Conservation (phyloP, 2,797 vertebrate genomes). For the Cossypha niveicapilla region DNA sequence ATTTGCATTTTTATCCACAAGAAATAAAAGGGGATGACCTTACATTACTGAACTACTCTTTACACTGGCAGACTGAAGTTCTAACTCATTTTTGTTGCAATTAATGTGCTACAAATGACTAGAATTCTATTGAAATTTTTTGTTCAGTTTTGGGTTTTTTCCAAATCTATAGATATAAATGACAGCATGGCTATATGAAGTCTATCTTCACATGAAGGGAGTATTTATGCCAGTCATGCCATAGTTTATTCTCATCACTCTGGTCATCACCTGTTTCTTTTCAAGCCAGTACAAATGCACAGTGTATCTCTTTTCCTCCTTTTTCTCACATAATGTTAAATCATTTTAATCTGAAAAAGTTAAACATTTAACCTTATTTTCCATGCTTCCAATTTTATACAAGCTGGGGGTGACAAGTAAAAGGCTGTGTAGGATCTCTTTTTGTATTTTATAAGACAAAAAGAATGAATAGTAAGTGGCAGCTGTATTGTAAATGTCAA, state of each 20-base stretch:
- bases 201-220: background rate
- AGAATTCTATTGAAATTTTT: background rate
- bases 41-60: background rate
- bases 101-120: background rate
- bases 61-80: background rate
- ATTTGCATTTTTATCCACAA: background rate
- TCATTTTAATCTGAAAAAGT: background rate
- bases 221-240: background rate
- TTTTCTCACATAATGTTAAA: background rate
- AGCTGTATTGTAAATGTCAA: background rate
- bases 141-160: fast-evolving
- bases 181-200: background rate
- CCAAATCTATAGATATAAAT: background rate
- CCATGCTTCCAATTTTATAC: background rate
- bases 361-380: background rate
- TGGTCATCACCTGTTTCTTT: background rate
- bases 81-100: background rate
- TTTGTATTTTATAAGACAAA: background rate
- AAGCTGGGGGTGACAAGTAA: background rate
- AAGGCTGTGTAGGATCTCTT: background rate
- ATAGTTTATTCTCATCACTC: background rate
- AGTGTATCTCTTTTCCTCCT: background rate
- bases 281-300: background rate
- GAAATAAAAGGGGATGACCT: background rate
- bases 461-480: background rate